Evolutionary conservation across 2,113 vertebrate genomes (phyloP).

Genomic region (Centropristis striata): DNA sequence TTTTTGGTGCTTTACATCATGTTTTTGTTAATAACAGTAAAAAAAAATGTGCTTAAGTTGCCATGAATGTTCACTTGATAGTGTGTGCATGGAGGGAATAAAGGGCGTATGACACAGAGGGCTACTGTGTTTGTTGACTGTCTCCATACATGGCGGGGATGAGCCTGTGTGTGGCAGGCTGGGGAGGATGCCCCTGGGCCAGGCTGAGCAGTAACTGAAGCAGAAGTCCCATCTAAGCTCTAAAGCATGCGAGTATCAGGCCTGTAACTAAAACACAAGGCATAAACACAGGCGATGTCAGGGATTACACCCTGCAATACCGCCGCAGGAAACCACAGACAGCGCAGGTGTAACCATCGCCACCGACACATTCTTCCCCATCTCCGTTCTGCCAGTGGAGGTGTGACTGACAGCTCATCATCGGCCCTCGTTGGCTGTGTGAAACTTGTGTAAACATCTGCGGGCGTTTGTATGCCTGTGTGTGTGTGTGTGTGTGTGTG

Average conservation of each 20-base stretch:
- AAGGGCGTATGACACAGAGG: constrained; percentile 12
- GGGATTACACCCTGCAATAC: constrained; percentile 72
- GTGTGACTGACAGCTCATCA: constrained; percentile 76
- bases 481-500: constrained; percentile 1
- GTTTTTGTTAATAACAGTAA: too few relatives aligned
- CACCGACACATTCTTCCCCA: constrained; percentile 58
- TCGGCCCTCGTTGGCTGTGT: constrained; percentile 42
- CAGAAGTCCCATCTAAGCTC: constrained; percentile 71
- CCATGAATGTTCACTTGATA: neutral
- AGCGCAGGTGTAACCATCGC: constrained; percentile 73
- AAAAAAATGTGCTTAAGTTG: too few relatives aligned
- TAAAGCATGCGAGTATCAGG: constrained; percentile 65
- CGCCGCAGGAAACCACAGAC: constrained; percentile 65
- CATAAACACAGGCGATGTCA: constrained; percentile 81
- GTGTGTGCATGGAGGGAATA: neutral
- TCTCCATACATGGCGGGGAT: constrained; percentile 40
- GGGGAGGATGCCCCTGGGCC: constrained; percentile 54
- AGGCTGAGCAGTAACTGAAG: constrained; percentile 62
- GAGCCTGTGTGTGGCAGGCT: constrained; percentile 59
- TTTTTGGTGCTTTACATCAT: too few relatives aligned
- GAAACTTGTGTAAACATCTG: constrained; percentile 77
- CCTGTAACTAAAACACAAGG: constrained; percentile 82
- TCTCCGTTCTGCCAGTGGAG: constrained; percentile 46
- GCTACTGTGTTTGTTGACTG: constrained; percentile 46
- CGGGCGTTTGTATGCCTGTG: constrained; percentile 25